Evolutionary conservation across 2,113 vertebrate species (phyloP).

Genomic region (Solenodon paradoxus): DNA sequence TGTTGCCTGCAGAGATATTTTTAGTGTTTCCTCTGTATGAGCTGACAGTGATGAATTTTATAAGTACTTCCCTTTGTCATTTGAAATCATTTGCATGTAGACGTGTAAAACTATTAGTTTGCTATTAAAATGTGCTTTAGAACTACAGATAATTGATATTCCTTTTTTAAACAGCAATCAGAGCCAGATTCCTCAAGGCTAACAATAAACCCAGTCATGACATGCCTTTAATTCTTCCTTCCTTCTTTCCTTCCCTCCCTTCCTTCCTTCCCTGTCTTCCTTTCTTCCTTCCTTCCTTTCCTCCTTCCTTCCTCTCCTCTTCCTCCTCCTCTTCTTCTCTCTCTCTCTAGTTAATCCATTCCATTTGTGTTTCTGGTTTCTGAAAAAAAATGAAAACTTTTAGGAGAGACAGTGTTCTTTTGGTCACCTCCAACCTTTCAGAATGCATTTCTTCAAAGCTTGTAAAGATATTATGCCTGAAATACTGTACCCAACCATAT

Average conservation of each 20-base stretch:
- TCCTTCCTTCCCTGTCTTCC: no score
- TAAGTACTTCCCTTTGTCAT: background rate
- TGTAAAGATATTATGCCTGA: background rate
- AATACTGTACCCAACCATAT: background rate
- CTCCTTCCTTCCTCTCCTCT: no score
- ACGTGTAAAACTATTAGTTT: background rate
- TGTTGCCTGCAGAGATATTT: background rate
- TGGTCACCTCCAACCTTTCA: background rate
- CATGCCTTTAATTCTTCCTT: no score
- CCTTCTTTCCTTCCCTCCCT: no score
- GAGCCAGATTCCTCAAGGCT: background rate
- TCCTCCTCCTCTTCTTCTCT: no score
- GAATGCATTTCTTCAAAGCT: background rate
- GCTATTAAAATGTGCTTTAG: background rate
- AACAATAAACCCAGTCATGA: background rate
- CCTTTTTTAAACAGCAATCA: background rate
- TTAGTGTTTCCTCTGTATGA: background rate
- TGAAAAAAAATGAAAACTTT: background rate
- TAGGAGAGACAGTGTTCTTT: background rate
- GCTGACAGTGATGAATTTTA: background rate
- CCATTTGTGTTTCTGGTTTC: background rate
- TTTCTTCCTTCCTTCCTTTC: no score
- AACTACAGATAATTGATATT: no score
- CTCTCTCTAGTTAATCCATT: background rate
- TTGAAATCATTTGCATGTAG: constrained; percentile 44